Conservation (phyloP, 2,113 vertebrate genomes). For the Calidris pugnax region DNA sequence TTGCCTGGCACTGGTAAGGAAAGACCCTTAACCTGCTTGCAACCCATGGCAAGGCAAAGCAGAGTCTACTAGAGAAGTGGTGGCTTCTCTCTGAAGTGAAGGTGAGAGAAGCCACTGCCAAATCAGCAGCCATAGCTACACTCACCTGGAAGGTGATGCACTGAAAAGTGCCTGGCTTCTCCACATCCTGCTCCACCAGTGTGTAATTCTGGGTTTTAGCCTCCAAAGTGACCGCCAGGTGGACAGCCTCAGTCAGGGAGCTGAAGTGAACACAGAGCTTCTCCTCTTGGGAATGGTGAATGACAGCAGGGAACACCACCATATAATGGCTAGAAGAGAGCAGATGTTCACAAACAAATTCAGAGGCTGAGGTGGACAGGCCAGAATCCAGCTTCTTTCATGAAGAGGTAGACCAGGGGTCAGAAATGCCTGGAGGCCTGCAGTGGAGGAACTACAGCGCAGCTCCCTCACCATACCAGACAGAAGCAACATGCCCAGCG, state of each 20-base stretch:
- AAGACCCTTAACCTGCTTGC: neutral
- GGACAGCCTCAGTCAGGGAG: neutral
- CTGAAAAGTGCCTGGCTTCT: constrained; percentile 23
- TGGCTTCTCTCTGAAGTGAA: neutral
- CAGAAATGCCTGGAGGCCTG: neutral
- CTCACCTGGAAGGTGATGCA: constrained; percentile 45
- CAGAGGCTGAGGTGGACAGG: neutral
- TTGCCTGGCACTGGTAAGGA: neutral
- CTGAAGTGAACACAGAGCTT: constrained; percentile 41
- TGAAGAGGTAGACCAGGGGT: neutral
- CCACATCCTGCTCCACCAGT: constrained; percentile 31
- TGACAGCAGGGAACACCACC: constrained; percentile 47
- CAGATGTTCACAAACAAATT: neutral
- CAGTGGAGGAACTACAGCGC: neutral
- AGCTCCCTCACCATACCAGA: neutral
- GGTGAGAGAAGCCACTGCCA: neutral
- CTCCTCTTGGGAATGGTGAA: constrained; percentile 10
- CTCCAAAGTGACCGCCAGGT: constrained; percentile 28
- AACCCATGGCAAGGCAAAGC: neutral
- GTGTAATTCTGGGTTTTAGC: constrained; percentile 9
- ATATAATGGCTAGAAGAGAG: constrained; percentile 32
- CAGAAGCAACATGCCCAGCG: neutral
- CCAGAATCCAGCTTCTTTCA: constrained; percentile 14
- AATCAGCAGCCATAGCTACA: neutral
- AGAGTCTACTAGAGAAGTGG: neutral